Base-by-base conservation (phyloP, 2,113 vertebrate genomes). In the Crocuta crocuta region DNA sequence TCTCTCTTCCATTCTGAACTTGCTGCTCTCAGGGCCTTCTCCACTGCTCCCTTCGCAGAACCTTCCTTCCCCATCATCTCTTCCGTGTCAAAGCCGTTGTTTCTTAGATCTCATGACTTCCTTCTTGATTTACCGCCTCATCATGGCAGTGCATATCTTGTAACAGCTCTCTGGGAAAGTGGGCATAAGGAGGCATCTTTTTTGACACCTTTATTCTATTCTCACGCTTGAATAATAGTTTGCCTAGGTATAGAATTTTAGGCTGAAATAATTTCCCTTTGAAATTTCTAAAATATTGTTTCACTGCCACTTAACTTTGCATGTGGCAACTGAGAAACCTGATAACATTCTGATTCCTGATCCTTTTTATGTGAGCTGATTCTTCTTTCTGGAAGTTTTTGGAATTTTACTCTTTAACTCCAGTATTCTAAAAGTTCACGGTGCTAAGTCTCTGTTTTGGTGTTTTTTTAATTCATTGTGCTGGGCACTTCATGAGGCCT, bases 201-300 rank as follows among this genome's bases (percentile, higher is more conserved):
- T 84, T 63, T 95, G 79, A 92, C 7, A 79, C 10, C 35, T 91
- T 87, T 82, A 87, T 92, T 94, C 16, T 39, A 83, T 53, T 53
- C 43, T 84, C 24, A 48, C n/a, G 79, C 26, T 76, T 78, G 33
- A 92, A 53, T 83, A 76, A 78, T 9, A 89, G n/a, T 43, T 92
- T 95, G 63, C 45, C n/a, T 85, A 48, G 53, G 53, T 71, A 93
- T 39, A 95, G 45, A 89, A 92, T 78, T 61, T 39, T 61, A 89
- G 70, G 61, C 78, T 70, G 39, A 83, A 95, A 95, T 92, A 70
- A 61, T 89, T 66, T 83, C 83, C 43, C 53, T 92, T 73, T n/a
- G 4, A 12, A 73, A 90, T 93, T 87, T 94, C 45, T 81, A 74
- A 91, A 74, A 53, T 68, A 82, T 61, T 53, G 21, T 48, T 83